Base-by-base conservation (phyloP, 1,140 invertebrate genomes). In the Metopolophium dirhodum region DNA sequence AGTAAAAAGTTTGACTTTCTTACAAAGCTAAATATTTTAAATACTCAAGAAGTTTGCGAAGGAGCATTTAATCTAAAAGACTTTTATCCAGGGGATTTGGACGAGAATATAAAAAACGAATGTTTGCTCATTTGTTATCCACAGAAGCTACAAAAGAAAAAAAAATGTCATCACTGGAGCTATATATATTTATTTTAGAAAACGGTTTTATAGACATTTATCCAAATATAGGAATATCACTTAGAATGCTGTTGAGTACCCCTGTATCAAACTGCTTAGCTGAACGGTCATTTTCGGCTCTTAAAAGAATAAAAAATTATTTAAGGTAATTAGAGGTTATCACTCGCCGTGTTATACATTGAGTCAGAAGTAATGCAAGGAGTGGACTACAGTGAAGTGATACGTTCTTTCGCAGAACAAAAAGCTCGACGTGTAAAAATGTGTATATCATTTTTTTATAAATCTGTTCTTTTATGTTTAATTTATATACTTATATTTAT, bases 81-180 rank as follows among this genome's bases (percentile, higher is more conserved):
- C 86, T 88, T 88, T 88, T 49, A 88, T 88, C 86, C 86, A 88
- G 30, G 86, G 86, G 41, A 88, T 88, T 88, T 88, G 86, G 41
- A 88, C 86, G 86, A 88, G 45, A 88, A 88, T 88, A 88, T 88
- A 49, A 47, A 88, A 49, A 88, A 51, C 68, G n/a, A 35, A 77
- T 37, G 37, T 37, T 35, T 77, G 68, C 68, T 77, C 45, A 47
- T 37, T 37, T 37, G 37, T 37, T 37, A 37, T 37, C 37, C 37
- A 37, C 37, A 37, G 37, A 37, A 37, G 37, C 37, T 37, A 37
- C 37, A 37, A 37, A 37, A 37, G 37, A 37, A 37, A 37, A 37
- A 37, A 37, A 37, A 37, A 37, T 37, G 37, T 37, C 37, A 37
- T 37, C 37, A 37, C 37, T 37, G 37, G 37, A 37, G 37, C 37